Evolutionary conservation across 2,888 invertebrate species (phyloP).

Genomic region (Osmoderma eremita): DNA sequence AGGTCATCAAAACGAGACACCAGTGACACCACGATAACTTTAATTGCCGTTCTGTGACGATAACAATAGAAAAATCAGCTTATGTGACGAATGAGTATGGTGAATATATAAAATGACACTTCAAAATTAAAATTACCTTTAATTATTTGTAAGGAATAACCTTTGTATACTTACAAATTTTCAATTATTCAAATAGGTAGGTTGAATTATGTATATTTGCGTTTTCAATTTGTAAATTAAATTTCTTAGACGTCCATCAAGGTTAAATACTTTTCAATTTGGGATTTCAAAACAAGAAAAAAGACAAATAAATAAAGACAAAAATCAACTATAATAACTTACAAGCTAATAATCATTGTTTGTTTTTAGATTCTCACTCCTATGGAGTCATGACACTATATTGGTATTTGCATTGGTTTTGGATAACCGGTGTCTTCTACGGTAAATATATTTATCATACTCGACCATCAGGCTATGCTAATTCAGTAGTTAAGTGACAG

Average conservation of each 20-base stretch:
- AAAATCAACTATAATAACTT: slow-evolving; percentile 11
- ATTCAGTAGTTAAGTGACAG: too few species aligned
- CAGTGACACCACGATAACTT: too few species aligned
- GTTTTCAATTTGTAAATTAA: slow-evolving; percentile 10
- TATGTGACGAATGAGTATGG: slow-evolving; percentile 28
- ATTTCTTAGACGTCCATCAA: slow-evolving; percentile 5
- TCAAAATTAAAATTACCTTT: neutral
- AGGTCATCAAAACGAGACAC: too few species aligned
- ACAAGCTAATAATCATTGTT: slow-evolving; percentile 33
- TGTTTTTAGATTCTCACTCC: slow-evolving; percentile 48
- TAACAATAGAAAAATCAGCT: too few species aligned
- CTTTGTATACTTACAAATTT: slow-evolving; percentile 7
- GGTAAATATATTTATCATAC: slow-evolving; percentile 11
- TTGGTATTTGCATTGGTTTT: slow-evolving; percentile 91
- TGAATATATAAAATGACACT: slow-evolving; percentile 3
- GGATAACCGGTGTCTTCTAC: slow-evolving; percentile 71
- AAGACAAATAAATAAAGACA: too few species aligned
- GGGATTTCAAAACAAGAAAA: neutral
- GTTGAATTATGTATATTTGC: slow-evolving; percentile 17
- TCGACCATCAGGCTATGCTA: neutral
- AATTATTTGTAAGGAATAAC: slow-evolving; percentile 1
- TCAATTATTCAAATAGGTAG: slow-evolving; percentile 21
- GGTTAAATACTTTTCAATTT: slow-evolving; percentile 20
- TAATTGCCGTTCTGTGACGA: too few species aligned
- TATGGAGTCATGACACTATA: slow-evolving; percentile 81